These are phyloP conservation scores for Caerostris extrusa DNA, from an alignment of 1,140 invertebrate genomes.

Conservation along the genomic window DNA sequence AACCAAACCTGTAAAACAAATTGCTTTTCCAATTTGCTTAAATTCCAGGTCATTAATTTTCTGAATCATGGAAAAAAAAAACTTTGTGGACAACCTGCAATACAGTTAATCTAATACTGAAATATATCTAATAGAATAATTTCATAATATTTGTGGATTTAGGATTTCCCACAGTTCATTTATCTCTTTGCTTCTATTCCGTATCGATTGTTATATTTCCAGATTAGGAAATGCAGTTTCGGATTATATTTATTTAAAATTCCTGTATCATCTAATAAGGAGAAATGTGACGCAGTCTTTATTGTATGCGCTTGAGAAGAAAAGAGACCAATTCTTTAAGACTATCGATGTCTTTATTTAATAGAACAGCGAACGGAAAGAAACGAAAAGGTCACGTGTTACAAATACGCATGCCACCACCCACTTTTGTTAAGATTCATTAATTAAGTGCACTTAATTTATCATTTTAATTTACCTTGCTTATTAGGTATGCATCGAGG, in stretches of 20 bases:
- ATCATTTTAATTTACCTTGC: background rate
- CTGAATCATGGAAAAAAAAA: no score
- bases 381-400: background rate
- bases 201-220: no score
- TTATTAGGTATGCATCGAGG: background rate
- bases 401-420: background rate
- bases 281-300: background rate
- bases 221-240: background rate
- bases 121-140: no score
- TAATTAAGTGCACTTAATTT: background rate
- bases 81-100: no score
- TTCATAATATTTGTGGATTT: no score
- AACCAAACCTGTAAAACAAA: no score
- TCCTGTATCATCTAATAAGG: background rate
- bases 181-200: no score
- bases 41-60: no score
- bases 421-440: background rate
- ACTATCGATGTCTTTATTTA: background rate
- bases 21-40: no score
- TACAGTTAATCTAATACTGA: no score
- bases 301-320: background rate
- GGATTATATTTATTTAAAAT: conserved; percentile 12
- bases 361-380: background rate
- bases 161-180: no score
- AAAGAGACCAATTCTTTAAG: no score